These are phyloP conservation scores for Chunga burmeisteri DNA, from an alignment of 2,113 vertebrate genomes.

Conservation along the genomic window DNA sequence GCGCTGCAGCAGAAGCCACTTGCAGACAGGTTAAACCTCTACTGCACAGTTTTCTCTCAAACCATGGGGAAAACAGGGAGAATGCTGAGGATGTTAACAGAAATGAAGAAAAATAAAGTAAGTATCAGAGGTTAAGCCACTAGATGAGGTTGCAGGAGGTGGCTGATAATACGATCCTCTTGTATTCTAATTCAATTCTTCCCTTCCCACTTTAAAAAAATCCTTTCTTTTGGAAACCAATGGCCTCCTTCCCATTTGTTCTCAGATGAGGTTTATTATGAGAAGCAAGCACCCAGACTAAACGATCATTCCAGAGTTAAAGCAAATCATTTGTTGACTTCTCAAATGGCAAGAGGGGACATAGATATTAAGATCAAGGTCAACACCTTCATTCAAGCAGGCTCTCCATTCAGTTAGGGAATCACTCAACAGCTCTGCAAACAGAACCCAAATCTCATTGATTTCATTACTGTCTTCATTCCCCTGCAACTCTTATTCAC, in stretches of 20 bases:
- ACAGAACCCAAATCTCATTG: neutral
- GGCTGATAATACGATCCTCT: neutral
- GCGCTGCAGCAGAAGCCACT: neutral
- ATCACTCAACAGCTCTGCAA: slow-evolving; percentile 18
- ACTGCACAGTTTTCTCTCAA: neutral
- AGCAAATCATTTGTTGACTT: slow-evolving; percentile 3
- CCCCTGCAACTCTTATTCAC: neutral
- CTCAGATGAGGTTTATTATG: neutral
- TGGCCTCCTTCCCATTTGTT: neutral
- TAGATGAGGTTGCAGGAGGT: neutral
- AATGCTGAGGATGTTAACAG: neutral
- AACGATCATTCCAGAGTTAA: neutral
- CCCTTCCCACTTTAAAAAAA: slow-evolving; percentile 2
- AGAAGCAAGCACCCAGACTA: neutral
- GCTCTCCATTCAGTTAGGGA: neutral
- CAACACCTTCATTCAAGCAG: slow-evolving; percentile 38
- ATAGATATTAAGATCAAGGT: neutral
- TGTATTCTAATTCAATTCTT: slow-evolving; percentile 15
- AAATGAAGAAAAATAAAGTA: slow-evolving; percentile 35
- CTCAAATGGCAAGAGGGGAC: neutral
- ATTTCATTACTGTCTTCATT: neutral
- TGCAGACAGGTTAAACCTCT: neutral
- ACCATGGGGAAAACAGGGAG: neutral
- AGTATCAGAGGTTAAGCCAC: slow-evolving; percentile 23
- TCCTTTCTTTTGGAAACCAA: neutral